Evolutionary conservation across 2,888 invertebrate species (phyloP), one percentile per base, ranked within the genome.

Genomic region (Pantelozetes paolii): DNA sequence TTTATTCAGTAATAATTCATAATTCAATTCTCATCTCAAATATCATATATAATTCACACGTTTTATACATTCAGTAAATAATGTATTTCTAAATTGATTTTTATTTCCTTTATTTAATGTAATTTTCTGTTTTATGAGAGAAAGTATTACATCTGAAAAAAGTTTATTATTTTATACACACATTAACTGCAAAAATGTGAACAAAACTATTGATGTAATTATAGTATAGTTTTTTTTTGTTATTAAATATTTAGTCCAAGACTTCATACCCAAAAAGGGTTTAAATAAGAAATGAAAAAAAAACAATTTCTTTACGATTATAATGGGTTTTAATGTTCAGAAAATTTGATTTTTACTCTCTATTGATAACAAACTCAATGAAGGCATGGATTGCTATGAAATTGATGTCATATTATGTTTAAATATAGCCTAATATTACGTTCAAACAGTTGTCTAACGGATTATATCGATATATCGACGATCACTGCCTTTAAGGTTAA

Each of bases 401-500:
- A 57, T 48, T 15, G 15, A 48, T 48, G 48, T 48, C 8, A n/a
- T 6, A 28, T 23, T 28, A 54, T 23, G 20, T 57, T 5, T 57
- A 28, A 23, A 13, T 11, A 23, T 30, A 28, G 30, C 30, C 30
- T 57, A 28, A 28, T 23, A 57, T 57, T 18, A 30, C 30, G 15
- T 50, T 28, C 64, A 32, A 36, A 11, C 73, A 81, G 81, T 69
- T 82, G 82, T 76, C 76, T 81, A 20, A 79, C 79, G 28, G 82
- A 82, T 77, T 81, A 81, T 76, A 78, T 82, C 74, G 81, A 81
- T 76, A 78, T 82, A 30, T 80, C 80, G n/a, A 81, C 81, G 28
- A 79, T 81, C 54, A 80, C 80, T 73, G 77, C 80, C 8, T 76
- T 75, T 15, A 76, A 78, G 23, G 77, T 78, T 26, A 78, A 78